Percentiles rank a stretch among this genome's conserved stretches.
These are phyloP conservation scores for Apodemia hepburni DNA, from an alignment of 2,888 invertebrate genomes.

Conservation along the genomic window DNA sequence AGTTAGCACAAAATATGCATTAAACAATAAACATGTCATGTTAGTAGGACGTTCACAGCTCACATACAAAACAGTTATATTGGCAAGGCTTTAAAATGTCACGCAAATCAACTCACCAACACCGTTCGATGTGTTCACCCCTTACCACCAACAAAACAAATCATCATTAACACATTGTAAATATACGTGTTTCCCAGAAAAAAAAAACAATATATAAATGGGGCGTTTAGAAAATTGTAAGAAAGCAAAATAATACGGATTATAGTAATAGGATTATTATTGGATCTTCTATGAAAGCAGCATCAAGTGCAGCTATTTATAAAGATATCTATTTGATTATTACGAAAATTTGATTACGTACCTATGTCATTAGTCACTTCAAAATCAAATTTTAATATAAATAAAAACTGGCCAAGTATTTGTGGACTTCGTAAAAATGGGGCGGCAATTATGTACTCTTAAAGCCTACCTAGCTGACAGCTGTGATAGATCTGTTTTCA, in stretches of 20 bases:
- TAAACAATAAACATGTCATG: constrained; percentile 25
- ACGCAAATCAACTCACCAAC: constrained; percentile 68
- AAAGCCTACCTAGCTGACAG: too few relatives aligned
- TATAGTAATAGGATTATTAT: too few relatives aligned
- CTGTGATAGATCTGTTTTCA: too few relatives aligned
- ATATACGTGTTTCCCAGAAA: background rate
- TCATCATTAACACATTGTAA: constrained; percentile 27
- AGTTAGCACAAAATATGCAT: constrained; percentile 23
- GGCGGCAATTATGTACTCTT: too few relatives aligned
- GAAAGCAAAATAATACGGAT: background rate
- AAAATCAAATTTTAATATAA: too few relatives aligned
- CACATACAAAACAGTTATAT: constrained; percentile 35
- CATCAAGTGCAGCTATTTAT: too few relatives aligned
- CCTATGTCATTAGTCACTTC: too few relatives aligned
- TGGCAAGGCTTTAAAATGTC: constrained; percentile 37
- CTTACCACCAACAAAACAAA: constrained; percentile 69
- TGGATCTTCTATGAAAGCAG: too few relatives aligned
- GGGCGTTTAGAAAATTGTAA: background rate
- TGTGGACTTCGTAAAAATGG: too few relatives aligned
- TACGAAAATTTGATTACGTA: too few relatives aligned
- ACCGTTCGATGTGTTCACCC: constrained; percentile 57
- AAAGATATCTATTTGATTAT: too few relatives aligned
- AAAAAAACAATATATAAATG: background rate
- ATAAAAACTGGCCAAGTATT: too few relatives aligned
- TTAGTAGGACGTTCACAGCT: constrained; percentile 47